Percentiles rank a stretch among this genome's conserved stretches.
phyloP scores from a whole-genome alignment of 2,888 invertebrate genomes.

The Acronicta aceris region DNA sequence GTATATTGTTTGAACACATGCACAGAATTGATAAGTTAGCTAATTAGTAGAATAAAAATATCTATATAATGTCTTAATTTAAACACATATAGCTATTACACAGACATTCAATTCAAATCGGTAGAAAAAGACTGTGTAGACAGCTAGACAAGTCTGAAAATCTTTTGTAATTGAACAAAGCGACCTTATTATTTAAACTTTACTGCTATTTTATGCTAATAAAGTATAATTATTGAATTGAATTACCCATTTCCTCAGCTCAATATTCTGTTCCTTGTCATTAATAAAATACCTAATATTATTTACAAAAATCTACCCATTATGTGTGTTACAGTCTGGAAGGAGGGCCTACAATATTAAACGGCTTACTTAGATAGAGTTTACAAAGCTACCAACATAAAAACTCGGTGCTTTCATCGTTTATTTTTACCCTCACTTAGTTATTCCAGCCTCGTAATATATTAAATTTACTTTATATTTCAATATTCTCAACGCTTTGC shows the following conservation, averaged over 20 bases:
- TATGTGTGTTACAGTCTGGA: not conserved
- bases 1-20: not conserved
- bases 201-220: too few relatives aligned
- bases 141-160: too few relatives aligned
- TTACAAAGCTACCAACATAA: constrained; percentile 12
- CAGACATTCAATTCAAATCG: too few relatives aligned
- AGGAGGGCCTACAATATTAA: not conserved
- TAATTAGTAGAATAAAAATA: not conserved
- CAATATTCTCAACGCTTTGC: constrained; percentile 32
- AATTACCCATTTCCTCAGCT: too few relatives aligned
- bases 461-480: constrained; percentile 55
- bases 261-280: too few relatives aligned
- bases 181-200: too few relatives aligned
- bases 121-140: too few relatives aligned
- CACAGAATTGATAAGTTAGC: not conserved
- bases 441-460: constrained; percentile 51
- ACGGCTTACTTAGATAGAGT: constrained; percentile 30
- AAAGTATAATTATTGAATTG: too few relatives aligned
- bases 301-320: too few relatives aligned
- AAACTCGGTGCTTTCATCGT: constrained; percentile 8
- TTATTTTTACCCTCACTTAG: constrained; percentile 23
- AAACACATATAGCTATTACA: too few relatives aligned
- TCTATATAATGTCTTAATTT: not conserved
- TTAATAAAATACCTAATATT: too few relatives aligned
- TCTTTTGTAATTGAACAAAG: too few relatives aligned